Base-by-base conservation (phyloP, 2,113 vertebrate genomes). In the Azemiops feae region DNA sequence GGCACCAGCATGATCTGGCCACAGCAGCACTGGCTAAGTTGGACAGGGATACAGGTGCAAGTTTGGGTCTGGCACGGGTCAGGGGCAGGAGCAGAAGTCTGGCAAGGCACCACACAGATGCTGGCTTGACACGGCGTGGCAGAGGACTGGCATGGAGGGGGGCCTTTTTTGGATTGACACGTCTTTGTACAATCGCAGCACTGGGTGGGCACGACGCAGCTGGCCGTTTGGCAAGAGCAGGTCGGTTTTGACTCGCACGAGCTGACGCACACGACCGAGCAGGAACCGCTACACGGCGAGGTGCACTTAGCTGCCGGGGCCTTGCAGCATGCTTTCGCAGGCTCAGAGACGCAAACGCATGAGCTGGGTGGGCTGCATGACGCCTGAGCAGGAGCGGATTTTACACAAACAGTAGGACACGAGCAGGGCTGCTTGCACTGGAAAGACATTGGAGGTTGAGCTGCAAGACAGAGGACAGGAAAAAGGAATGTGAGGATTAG, bases 361-460 rank as follows among this genome's bases (percentile, higher is more conserved):
- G 69, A 39, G 34, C 23, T 0, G 20, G 22, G 3, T 0, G 64
- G 3, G 90, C 64, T 27, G 50, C 69, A 55, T 6, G 12, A 14
- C 1, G 22, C n/a, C 11, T 52, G 85, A 3, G 39, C 58, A 0
- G 53, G 47, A 25, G 5, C 8, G 2, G 87, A 69, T 11, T 91
- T 93, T 10, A 60, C 39, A 3, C 87, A 91, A 8, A 20, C 4
- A 0, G 93, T 25, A 43, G 96, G 95, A 0, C 91, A 86, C 1
- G 95, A 12, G 90, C 95, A 94, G 20, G 92, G 0, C 88, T 96
- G 95, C 25, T 93, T 92, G 34, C 93, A 58, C 0, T 91, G 54
- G 50, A 5, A 1, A 1, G 0, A 3, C 97, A 97, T 97, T 1
- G 1, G 11, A 1, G 30, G 8, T 20, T 43, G 34, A 85, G 86